phyloP scores from a whole-genome alignment of 2,113 vertebrate genomes.

The Parotia lawesii region DNA sequence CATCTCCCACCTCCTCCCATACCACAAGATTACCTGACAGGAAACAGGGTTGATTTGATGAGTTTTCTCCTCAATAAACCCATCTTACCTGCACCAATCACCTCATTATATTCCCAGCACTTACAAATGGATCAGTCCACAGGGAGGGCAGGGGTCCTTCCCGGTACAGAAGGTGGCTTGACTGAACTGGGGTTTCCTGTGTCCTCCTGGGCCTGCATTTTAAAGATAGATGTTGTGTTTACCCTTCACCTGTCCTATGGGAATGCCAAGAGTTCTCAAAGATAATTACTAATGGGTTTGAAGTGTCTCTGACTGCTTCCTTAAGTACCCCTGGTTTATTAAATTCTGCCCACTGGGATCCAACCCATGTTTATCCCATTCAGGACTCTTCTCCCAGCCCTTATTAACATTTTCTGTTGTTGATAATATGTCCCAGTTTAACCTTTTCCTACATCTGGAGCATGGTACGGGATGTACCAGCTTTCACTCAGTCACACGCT shows the following conservation, averaged over 20 bases:
- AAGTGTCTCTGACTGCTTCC: background rate
- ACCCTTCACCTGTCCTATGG: background rate
- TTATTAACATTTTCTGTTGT: background rate
- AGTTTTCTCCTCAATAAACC: background rate
- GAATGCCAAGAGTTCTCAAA: background rate
- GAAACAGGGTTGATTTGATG: background rate
- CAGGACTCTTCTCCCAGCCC: background rate
- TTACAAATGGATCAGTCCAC: background rate
- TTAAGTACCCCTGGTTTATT: background rate
- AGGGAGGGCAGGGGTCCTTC: background rate
- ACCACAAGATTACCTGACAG: background rate
- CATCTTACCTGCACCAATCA: background rate
- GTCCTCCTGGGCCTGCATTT: background rate
- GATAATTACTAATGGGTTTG: background rate
- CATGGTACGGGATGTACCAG: fast-evolving
- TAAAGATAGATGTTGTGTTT: background rate
- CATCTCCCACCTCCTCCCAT: background rate
- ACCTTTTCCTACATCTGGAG: background rate
- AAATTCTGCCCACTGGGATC: background rate
- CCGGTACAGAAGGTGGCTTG: background rate
- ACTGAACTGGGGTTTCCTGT: fast-evolving
- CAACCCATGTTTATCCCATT: background rate
- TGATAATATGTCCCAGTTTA: background rate
- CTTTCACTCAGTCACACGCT: background rate
- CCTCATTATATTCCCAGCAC: background rate